Evolutionary conservation across 2,797 vertebrate species (phyloP), one percentile per base, ranked within the genome.

Genomic region (Echeneis naucrates): DNA sequence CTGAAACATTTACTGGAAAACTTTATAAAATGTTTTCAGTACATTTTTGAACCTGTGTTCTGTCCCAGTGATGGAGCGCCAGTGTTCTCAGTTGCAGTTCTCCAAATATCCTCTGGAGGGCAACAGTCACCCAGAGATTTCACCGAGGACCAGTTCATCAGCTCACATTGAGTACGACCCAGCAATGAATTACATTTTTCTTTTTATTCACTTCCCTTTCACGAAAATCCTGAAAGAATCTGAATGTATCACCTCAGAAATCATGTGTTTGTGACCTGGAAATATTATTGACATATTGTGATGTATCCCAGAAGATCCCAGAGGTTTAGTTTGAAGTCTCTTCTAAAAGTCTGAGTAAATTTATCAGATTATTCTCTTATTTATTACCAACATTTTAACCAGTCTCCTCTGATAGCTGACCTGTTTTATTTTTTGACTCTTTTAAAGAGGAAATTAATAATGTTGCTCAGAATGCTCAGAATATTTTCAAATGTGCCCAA

Each of bases 21-120:
- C 35, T 14, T 17, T 59, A 9, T 48, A 4, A 44, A 50, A 10
- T 8, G 1, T 2, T 4, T 45, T 40, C 5, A 6, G 33, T 24
- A 1, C 5, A 26, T 66, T 17, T n/a, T 63, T 14, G 33, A 1
- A 47, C 40, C 5, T 5, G 35, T 26, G 4, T 33, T 66, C 3
- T 21, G 21, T 35, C 21, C 63, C 19, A 14, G 21, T 53, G 48
- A 52, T 26, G 24, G 33, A 52, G 48, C 58, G 42, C 37, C 14
- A 5, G 8, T 17, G 30, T 42, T 58, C 8, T 30, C 19, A 38
- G 52, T n/a, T 89, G 90, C 81, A 91, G 77, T 92, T 87, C 80
- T 37, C 12, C 37, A 50, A 67, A 57, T 14, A 16, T 82, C 91
- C 93, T 86, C 82, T 87, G 68, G 93, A 90, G 86, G 90, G 90